Evolutionary conservation across 2,888 invertebrate species (phyloP).

Genomic region (Pandemis heparana): DNA sequence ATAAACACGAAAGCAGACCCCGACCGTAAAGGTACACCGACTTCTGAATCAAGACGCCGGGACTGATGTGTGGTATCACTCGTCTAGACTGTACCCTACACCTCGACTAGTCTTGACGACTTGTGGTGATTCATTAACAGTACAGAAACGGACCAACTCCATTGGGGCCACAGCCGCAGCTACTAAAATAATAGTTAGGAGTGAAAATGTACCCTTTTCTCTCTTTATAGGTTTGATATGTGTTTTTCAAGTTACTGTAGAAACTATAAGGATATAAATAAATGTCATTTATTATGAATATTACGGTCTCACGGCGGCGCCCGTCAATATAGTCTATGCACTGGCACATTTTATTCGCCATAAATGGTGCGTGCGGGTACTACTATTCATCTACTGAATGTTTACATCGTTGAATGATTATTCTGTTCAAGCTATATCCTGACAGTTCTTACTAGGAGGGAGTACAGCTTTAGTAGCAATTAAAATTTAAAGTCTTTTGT

Average conservation of each 20-base stretch:
- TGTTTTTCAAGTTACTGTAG: no score
- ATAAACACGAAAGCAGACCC: slow-evolving; percentile 19
- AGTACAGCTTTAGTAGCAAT: not conserved
- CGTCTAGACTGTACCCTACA: not conserved
- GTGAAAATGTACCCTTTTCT: not conserved
- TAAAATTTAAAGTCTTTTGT: not conserved
- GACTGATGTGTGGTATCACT: slow-evolving; percentile 5
- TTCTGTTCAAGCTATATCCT: not conserved
- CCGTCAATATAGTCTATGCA: not conserved
- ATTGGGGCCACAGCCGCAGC: not conserved
- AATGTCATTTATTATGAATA: not conserved
- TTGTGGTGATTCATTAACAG: not conserved
- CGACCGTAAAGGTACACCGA: slow-evolving; percentile 18
- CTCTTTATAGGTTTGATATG: not conserved
- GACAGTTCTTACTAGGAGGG: not conserved
- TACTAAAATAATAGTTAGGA: not conserved
- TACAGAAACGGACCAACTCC: not conserved
- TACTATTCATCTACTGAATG: not conserved
- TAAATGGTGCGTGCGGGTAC: not conserved
- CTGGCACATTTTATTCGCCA: not conserved
- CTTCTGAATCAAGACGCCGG: slow-evolving; percentile 14
- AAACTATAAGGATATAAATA: no score
- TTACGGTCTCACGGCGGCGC: not conserved
- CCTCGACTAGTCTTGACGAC: not conserved
- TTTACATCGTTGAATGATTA: not conserved